Evolutionary conservation across 2,113 vertebrate genomes (phyloP).

Genomic region (human): GRCh38 chrX:150346001-150346500

Average conservation of each 20-base stretch:
- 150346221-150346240: neutral
- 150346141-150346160: slow-evolving; percentile 77
- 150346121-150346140: slow-evolving; percentile 77
- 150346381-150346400: neutral
- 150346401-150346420: neutral
- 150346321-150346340: neutral
- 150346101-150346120: slow-evolving; percentile 64
- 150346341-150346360: neutral
- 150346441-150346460: neutral
- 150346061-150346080: neutral
- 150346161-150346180: slow-evolving; percentile 59
- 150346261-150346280: neutral
- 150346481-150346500: neutral
- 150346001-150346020: neutral
- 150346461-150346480: neutral
- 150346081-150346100: slow-evolving; percentile 32
- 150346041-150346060: neutral
- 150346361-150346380: neutral
- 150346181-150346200: slow-evolving; percentile 64
- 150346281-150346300: neutral
- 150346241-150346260: neutral
- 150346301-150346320: neutral
- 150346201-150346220: slow-evolving; percentile 27
- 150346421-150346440: neutral
- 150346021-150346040: neutral